These are phyloP conservation scores for Chrysina gloriosa DNA, from an alignment of 2,888 invertebrate species.

Conservation along the genomic window DNA sequence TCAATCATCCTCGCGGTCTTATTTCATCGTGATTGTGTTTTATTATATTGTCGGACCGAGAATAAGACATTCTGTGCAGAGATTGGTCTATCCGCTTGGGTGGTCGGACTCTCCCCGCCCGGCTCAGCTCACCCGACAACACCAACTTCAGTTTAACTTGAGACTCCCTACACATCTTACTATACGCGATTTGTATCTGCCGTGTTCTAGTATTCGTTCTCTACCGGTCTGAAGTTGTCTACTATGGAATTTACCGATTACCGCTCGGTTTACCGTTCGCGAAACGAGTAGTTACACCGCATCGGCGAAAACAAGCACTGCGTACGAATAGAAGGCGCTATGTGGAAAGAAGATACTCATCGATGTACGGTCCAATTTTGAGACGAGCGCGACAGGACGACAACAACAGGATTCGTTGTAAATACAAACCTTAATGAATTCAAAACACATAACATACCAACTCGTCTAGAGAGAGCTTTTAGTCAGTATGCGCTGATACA, in stretches of 20 bases:
- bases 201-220: conserved; percentile 39
- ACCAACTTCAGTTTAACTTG: conserved; percentile 59
- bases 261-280: conserved; percentile 16
- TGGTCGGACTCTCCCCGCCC: conserved; percentile 60
- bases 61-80: conserved; percentile 66
- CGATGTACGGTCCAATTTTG: conserved; percentile 27
- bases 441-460: conserved; percentile 22
- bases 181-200: conserved; percentile 56
- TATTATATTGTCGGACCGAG: conserved; percentile 64
- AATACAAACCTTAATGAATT: conserved; percentile 29
- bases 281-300: conserved; percentile 7
- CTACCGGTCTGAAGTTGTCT: conserved; percentile 8
- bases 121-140: conserved; percentile 48
- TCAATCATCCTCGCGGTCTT: conserved; percentile 64
- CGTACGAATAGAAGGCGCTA: conserved; percentile 14
- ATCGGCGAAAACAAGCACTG: not conserved
- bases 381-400: conserved; percentile 22
- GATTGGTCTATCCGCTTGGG: conserved; percentile 66
- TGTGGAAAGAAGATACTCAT: conserved; percentile 13
- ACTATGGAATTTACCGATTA: conserved; percentile 31
- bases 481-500: conserved; percentile 33
- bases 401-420: conserved; percentile 33
- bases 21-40: conserved; percentile 64
- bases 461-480: conserved; percentile 28
- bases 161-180: conserved; percentile 57